Conservation (phyloP, 2,113 vertebrate species). For the Arvicanthis niloticus region DNA sequence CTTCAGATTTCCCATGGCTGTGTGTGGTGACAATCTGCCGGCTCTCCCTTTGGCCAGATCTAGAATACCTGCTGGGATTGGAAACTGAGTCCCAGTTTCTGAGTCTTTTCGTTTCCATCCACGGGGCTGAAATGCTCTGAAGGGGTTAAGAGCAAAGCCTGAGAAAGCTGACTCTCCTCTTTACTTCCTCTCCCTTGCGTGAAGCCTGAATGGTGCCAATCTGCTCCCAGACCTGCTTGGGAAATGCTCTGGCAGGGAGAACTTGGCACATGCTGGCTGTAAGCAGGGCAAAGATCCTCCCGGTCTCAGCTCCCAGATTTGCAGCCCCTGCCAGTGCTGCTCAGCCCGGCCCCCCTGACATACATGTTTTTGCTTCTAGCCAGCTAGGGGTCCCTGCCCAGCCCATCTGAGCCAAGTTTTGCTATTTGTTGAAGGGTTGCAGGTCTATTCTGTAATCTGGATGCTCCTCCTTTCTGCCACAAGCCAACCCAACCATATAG, state of each 20-base stretch:
- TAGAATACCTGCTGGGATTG: rapidly evolving
- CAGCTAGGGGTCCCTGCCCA: rapidly evolving
- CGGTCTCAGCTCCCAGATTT: rapidly evolving
- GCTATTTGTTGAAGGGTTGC: background rate
- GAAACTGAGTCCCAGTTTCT: background rate
- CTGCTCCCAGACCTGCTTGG: background rate
- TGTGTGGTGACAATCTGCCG: rapidly evolving
- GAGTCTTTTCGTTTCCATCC: rapidly evolving
- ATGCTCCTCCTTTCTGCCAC: background rate
- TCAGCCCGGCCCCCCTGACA: background rate
- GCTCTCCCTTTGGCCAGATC: background rate
- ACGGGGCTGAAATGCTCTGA: rapidly evolving
- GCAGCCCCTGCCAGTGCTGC: background rate
- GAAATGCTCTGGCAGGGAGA: background rate
- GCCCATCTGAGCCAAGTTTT: rapidly evolving
- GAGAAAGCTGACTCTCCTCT: rapidly evolving
- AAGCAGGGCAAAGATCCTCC: background rate
- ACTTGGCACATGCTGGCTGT: rapidly evolving
- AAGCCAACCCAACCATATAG: background rate
- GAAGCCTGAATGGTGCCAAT: rapidly evolving
- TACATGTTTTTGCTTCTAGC: rapidly evolving
- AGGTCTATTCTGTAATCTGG: background rate
- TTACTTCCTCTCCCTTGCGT: background rate
- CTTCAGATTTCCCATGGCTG: too few species aligned
- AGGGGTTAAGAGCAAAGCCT: rapidly evolving